phyloP scores from a whole-genome alignment of 1,140 invertebrate species.

The Drosophila arawakana region DNA sequence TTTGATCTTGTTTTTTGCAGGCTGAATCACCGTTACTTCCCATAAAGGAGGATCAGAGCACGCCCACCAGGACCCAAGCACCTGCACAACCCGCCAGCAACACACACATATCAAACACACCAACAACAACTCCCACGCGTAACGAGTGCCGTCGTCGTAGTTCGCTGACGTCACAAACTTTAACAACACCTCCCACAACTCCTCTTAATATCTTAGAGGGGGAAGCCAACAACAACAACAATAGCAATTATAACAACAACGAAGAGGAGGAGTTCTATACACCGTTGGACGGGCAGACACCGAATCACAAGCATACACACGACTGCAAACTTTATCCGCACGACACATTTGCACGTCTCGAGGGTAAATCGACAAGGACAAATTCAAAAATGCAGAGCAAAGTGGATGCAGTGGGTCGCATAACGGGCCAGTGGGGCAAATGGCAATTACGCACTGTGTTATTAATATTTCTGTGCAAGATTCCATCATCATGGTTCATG shows the following conservation, averaged over 20 bases:
- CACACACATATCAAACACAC: slow-evolving; percentile 58
- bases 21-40: slow-evolving; percentile 76
- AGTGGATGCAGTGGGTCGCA: slow-evolving; percentile 80
- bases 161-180: slow-evolving; percentile 36
- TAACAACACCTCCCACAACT: not conserved
- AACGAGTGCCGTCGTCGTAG: slow-evolving; percentile 50
- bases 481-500: slow-evolving; percentile 85
- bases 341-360: slow-evolving; percentile 71
- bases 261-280: slow-evolving; percentile 57
- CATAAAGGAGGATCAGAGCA: slow-evolving; percentile 46
- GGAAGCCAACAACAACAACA: slow-evolving; percentile 49
- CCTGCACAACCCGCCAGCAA: slow-evolving; percentile 12
- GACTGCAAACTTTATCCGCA: slow-evolving; percentile 70
- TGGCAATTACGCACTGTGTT: slow-evolving; percentile 84
- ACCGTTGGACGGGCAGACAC: slow-evolving; percentile 26
- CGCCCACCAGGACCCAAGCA: slow-evolving; percentile 26
- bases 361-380: slow-evolving; percentile 59
- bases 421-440: slow-evolving; percentile 84
- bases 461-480: slow-evolving; percentile 84
- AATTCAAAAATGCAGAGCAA: slow-evolving; percentile 77
- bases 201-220: slow-evolving; percentile 10
- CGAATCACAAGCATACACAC: slow-evolving; percentile 46
- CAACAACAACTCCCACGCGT: slow-evolving; percentile 17
- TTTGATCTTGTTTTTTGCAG: slow-evolving; percentile 30
- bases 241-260: slow-evolving; percentile 38